Conservation (phyloP, 2,797 vertebrate species). For the Harpagifer antarcticus region DNA sequence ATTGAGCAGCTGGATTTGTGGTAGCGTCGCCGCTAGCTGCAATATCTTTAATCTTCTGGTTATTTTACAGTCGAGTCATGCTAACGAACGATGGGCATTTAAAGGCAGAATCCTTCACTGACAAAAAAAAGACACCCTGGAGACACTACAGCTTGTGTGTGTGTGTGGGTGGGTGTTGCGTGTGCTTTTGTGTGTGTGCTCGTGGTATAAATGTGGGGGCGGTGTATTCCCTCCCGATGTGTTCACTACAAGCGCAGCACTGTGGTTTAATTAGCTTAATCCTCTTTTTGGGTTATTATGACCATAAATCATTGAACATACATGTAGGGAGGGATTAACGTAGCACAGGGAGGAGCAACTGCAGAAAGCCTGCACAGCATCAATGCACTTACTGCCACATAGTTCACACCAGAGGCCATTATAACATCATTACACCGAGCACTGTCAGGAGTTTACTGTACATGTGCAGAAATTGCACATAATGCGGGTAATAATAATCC, state of each 20-base stretch:
- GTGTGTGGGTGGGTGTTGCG: conserved; percentile 19
- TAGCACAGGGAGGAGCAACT: conserved; percentile 65
- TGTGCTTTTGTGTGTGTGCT: conserved; percentile 24
- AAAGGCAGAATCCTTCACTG: conserved; percentile 48
- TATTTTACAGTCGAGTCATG: conserved; percentile 72
- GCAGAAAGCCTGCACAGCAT: conserved; percentile 61
- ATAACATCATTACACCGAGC: conserved; percentile 58
- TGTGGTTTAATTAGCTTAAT: conserved; percentile 84
- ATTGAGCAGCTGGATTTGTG: conserved; percentile 40
- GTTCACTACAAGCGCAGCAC: conserved; percentile 76
- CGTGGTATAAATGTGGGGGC: conserved; percentile 61
- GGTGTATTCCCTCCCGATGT: conserved; percentile 71
- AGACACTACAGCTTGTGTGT: conserved; percentile 56
- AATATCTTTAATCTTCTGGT: conserved; percentile 73
- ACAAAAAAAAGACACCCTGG: conserved; percentile 43
- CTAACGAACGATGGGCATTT: conserved; percentile 68
- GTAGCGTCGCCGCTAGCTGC: conserved; percentile 46
- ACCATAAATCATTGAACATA: conserved; percentile 83
- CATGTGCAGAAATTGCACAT: conserved; percentile 30
- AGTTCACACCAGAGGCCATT: conserved; percentile 67
- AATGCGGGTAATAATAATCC: conserved; percentile 24
- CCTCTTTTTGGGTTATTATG: conserved; percentile 84
- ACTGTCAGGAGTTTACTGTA: conserved; percentile 33
- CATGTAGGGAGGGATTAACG: conserved; percentile 77
- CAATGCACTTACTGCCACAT: conserved; percentile 65